Base-by-base conservation (phyloP, 2,797 vertebrate genomes). In the Oreochromis mossambicus region DNA sequence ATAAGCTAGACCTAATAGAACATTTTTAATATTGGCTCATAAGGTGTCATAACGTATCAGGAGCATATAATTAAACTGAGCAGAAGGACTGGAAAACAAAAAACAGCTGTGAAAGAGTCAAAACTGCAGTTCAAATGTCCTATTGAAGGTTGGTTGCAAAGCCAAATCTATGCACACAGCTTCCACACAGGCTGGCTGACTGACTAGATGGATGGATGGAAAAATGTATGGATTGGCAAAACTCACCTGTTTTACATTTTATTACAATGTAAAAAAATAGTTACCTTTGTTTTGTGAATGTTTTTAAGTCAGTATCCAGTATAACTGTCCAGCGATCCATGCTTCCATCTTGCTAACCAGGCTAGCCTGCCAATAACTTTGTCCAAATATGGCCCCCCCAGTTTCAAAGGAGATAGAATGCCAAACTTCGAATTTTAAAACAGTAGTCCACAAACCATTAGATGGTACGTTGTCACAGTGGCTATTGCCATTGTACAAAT, bases 321-420 rank as follows among this genome's bases (percentile, higher is more conserved):
- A 11, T 32, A 73, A 73, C 24, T 19, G 9, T 48, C 15, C 43
- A 48, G 43, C 1, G 0, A 73, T 2, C 15, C 24, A 48, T 48
- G 68, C 4, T 12, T 73, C 8, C 14, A 73, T 19, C 15, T 19
- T 73, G 6, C 68, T 73, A 73, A 48, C 6, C 1, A 73, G 24
- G 43, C 9, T 73, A 73, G 15, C 2, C 46, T 29, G 43, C 24
- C 24, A 10, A 73, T 46, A 73, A 19, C 9, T 26, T 46, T 70
- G 41, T 70, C n/a, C 38, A 70, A 70, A 43, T 70, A 46, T 29
- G 8, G 3, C 21, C 5, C 0, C 2, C 15, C 15, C 26, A 1
- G 6, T 5, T 73, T 73, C 3, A 73, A 29, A 73, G 1, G 43
- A 48, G 13, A 54, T 15, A 0, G 3, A 7, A 1, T 51, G 2